Conservation (phyloP, 1,140 invertebrate species). For the Apocrypta bakeri region DNA sequence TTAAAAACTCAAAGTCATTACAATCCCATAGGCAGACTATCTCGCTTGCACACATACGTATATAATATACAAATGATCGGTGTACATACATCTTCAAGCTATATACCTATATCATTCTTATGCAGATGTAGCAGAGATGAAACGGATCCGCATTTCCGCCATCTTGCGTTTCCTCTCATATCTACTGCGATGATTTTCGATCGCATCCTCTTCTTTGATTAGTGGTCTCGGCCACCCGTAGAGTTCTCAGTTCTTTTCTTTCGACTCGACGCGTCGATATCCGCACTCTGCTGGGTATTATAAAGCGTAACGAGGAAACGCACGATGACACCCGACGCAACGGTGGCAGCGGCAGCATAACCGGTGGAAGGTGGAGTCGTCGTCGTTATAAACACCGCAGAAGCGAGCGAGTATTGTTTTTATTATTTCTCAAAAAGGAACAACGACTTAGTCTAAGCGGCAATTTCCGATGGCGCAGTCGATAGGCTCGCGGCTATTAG, state of each 20-base stretch:
- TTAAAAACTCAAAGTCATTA: conserved; percentile 36
- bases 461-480: conserved; percentile 10
- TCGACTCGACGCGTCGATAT: conserved; percentile 20
- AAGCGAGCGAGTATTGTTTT: conserved; percentile 12
- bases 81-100: neutral
- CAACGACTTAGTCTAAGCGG: neutral
- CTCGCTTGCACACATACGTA: neutral
- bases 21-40: neutral
- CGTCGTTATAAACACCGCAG: no score
- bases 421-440: neutral
- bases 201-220: neutral
- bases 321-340: neutral
- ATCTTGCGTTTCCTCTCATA: neutral
- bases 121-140: neutral
- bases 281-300: no score
- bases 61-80: neutral
- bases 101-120: no score
- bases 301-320: neutral
- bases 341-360: neutral
- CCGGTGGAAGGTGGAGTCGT: neutral
- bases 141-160: conserved; percentile 27
- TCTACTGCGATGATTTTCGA: neutral
- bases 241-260: neutral
- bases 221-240: conserved; percentile 23
- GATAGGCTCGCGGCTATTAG: neutral